These are phyloP conservation scores for Drosophila lacicola DNA, from an alignment of 2,888 invertebrate genomes.

Conservation along the genomic window DNA sequence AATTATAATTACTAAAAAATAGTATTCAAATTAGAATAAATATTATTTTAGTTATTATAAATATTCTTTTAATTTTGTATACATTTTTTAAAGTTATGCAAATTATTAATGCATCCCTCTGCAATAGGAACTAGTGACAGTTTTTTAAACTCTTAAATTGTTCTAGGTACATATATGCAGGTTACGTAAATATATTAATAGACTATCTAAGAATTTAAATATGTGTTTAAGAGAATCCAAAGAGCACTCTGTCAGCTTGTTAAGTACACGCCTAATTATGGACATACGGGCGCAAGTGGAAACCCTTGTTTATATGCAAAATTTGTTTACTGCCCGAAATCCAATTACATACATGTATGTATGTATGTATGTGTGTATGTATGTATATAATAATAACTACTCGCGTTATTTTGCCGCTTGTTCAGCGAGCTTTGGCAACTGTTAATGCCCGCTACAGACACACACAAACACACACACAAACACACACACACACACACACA, in stretches of 20 bases:
- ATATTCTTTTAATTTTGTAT: too few relatives aligned
- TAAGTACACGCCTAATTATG: neutral
- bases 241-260: neutral
- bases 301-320: neutral
- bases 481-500: neutral
- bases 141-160: too few relatives aligned
- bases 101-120: too few relatives aligned
- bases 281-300: neutral
- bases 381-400: slow-evolving; percentile 6
- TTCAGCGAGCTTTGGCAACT: slow-evolving; percentile 21
- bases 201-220: too few relatives aligned
- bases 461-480: slow-evolving; percentile 1
- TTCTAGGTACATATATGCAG: too few relatives aligned
- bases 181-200: too few relatives aligned
- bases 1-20: too few relatives aligned
- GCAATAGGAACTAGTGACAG: too few relatives aligned
- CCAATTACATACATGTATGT: neutral
- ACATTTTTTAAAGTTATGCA: too few relatives aligned
- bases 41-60: too few relatives aligned
- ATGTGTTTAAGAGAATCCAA: neutral
- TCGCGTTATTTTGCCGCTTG: slow-evolving; percentile 13
- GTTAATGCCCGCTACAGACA: slow-evolving; percentile 11
- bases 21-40: too few relatives aligned
- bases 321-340: slow-evolving; percentile 1
- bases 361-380: too few relatives aligned